Base-by-base conservation (phyloP, 30 jellyfish, hydroid and myxozoan species). In the Cassiopea xamachana region DNA sequence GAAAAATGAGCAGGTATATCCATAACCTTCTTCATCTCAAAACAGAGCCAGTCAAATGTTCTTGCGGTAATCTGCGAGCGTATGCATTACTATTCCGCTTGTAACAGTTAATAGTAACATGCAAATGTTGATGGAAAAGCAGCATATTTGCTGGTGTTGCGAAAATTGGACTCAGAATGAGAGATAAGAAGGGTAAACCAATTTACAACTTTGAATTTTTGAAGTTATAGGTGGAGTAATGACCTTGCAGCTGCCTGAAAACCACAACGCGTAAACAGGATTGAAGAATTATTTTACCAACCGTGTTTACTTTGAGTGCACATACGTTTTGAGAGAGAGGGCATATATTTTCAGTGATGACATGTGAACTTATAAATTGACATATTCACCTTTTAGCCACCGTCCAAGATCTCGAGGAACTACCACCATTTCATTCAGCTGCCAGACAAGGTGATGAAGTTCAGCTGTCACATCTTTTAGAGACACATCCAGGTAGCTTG, bases 351-450 rank as follows among this genome's bases (percentile, higher is more conserved):
- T n/a, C n/a, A n/a, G n/a, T n/a, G n/a, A n/a, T n/a, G n/a, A n/a
- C n/a, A n/a, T n/a, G 64, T 9, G 9, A 51, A 51, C 8, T 4
- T 51, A 51, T 51, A 51, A 51, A 2, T 51, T 62, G 19, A 13
- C 19, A 4, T 6, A 27, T 62, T 62, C 74, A 14, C 14, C 7
- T 62, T 71, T 17, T 14, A 78, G 87, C 93, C 48, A 85, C 93
- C 1, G 79, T 76, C 39, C 87, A 85, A 74, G 93, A 85, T 60
- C 87, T 85, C 39, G 93, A 74, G 59, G 95, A 88, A 47, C 69
- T 88, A 62, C 95, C 95, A 50, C 95, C 95, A 1, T 88, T 88
- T 73, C 95, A 88, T 73, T 68, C 90, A 19, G 95, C 95, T 46
- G 95, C 95, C 7, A 78, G 95, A 61, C 95, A 88, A 78, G 95